phyloP scores from a whole-genome alignment of 2,797 vertebrate genomes.

The Choloepus didactylus region DNA sequence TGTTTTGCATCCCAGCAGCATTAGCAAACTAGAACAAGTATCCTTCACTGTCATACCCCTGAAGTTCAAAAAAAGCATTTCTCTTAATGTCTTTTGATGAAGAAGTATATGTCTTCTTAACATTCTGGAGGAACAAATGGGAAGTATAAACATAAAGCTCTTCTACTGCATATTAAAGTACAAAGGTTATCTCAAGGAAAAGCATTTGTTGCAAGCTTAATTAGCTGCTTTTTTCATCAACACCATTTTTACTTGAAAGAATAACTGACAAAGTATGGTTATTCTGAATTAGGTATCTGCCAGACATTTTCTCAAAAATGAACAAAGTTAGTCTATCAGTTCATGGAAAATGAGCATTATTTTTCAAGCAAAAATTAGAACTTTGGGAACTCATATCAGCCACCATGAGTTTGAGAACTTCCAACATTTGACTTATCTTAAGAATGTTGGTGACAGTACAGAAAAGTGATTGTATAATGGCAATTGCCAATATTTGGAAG shows the following conservation, averaged over 20 bases:
- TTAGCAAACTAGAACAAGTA: too few species aligned
- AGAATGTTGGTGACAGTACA: neutral
- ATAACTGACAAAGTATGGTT: neutral
- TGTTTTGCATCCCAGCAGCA: too few species aligned
- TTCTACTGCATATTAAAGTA: neutral
- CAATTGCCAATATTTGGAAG: neutral
- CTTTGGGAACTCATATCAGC: neutral
- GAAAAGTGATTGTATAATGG: neutral
- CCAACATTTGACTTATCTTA: neutral
- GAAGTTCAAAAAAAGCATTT: neutral
- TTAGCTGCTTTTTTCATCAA: neutral
- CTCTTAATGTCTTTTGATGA: neutral
- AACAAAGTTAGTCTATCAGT: neutral
- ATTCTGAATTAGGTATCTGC: neutral
- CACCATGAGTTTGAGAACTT: neutral
- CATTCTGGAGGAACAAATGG: neutral
- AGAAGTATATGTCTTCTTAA: neutral
- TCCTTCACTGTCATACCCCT: neutral
- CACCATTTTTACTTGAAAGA: neutral
- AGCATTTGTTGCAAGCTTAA: neutral
- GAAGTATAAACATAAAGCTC: neutral
- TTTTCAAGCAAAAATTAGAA: neutral
- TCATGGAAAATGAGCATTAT: neutral
- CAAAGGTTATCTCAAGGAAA: neutral
- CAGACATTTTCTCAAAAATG: neutral